These are phyloP conservation scores for Epinephelus malabaricus DNA, from an alignment of 2,797 vertebrate genomes.

Conservation along the genomic window DNA sequence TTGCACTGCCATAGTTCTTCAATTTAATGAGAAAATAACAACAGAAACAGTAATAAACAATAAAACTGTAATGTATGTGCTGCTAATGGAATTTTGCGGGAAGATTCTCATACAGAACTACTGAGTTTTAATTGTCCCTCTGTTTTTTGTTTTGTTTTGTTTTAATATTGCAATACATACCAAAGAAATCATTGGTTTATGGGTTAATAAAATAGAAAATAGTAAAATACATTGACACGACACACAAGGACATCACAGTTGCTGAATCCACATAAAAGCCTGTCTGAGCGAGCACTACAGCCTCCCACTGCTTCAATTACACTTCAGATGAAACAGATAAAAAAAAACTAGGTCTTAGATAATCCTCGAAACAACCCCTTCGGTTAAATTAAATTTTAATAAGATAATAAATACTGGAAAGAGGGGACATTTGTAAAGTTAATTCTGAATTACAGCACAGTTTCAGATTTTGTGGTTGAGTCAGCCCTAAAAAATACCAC, in stretches of 20 bases:
- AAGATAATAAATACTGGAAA: slow-evolving; percentile 39
- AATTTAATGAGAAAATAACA: slow-evolving; percentile 12
- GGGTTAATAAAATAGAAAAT: slow-evolving; percentile 2
- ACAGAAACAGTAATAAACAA: slow-evolving; percentile 3
- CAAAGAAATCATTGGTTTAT: background rate
- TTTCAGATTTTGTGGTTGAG: slow-evolving; percentile 29
- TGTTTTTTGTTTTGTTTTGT: background rate
- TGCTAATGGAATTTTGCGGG: background rate
- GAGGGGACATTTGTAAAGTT: slow-evolving; percentile 46
- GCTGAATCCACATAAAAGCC: slow-evolving; percentile 46
- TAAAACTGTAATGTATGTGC: background rate
- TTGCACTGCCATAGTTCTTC: background rate
- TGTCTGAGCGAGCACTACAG: slow-evolving; percentile 28
- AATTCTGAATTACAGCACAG: slow-evolving; percentile 38
- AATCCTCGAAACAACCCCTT: slow-evolving; percentile 46
- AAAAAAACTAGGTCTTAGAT: slow-evolving; percentile 50
- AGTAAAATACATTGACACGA: slow-evolving; percentile 22
- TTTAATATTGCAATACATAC: slow-evolving; percentile 6
- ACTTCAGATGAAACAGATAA: slow-evolving; percentile 57
- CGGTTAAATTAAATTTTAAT: slow-evolving; percentile 50
- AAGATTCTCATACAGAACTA: background rate
- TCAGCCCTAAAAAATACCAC: slow-evolving; percentile 16
- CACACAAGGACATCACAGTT: slow-evolving; percentile 16
- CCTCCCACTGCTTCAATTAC: slow-evolving; percentile 53
- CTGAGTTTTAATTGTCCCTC: background rate